Conservation (phyloP, 2,113 vertebrate species). For the Aegithalos caudatus region DNA sequence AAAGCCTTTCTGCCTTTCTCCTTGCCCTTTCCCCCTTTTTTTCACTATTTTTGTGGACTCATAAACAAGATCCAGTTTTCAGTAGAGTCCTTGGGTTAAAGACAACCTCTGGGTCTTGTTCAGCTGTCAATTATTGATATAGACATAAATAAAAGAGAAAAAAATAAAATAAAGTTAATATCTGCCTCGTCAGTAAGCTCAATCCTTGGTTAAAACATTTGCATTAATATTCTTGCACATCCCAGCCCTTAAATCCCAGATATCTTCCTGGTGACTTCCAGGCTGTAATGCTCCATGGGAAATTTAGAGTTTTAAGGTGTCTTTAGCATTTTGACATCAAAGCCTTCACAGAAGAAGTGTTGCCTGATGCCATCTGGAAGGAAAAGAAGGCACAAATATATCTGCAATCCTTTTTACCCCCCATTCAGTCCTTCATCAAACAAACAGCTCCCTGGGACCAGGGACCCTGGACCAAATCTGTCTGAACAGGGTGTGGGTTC, state of each 20-base stretch:
- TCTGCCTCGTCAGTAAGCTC: neutral
- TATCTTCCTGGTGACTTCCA: neutral
- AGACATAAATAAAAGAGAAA: neutral
- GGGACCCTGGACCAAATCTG: neutral
- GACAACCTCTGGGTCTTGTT: neutral
- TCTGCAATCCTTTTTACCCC: neutral
- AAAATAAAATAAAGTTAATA: fast-evolving
- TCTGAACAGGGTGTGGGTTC: neutral
- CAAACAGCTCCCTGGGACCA: neutral
- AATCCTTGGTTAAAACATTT: neutral
- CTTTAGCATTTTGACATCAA: neutral
- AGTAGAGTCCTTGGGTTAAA: neutral
- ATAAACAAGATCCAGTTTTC: neutral
- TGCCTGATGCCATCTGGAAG: neutral
- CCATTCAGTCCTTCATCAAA: neutral
- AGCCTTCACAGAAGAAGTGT: neutral
- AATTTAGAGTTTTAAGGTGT: neutral
- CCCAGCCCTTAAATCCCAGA: neutral
- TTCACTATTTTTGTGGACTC: neutral
- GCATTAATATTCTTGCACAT: neutral
- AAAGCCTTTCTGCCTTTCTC: neutral
- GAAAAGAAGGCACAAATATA: neutral
- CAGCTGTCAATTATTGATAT: neutral
- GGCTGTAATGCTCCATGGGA: neutral
- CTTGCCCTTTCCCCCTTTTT: neutral